These are phyloP conservation scores for Dermatophagoides farinae DNA, from an alignment of 1,140 invertebrate genomes.

Conservation along the genomic window DNA sequence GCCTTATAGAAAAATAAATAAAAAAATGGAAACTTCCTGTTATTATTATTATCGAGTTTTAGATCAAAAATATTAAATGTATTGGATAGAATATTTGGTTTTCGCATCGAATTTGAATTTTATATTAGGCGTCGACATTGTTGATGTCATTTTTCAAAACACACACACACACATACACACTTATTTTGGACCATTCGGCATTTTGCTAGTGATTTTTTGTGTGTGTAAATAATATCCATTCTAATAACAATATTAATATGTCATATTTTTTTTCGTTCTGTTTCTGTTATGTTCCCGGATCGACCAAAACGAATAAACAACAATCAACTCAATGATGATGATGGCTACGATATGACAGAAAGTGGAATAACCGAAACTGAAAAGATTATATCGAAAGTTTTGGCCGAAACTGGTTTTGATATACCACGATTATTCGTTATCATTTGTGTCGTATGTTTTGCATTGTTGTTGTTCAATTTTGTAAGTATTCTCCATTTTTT, in stretches of 20 bases:
- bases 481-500: slow-evolving; percentile 22
- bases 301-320: background rate
- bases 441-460: slow-evolving; percentile 49
- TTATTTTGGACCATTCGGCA: no score
- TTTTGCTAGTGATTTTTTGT: no score
- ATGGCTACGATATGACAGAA: slow-evolving; percentile 14
- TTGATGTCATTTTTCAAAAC: no score
- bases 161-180: no score
- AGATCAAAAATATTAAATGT: no score
- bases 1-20: no score
- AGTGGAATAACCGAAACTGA: slow-evolving; percentile 22
- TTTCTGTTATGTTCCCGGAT: background rate
- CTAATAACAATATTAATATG: slow-evolving; percentile 20
- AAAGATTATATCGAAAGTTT: slow-evolving; percentile 38
- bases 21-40: no score
- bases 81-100: no score
- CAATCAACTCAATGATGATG: background rate
- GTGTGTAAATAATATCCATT: no score
- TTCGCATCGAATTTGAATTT: no score
- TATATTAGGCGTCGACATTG: no score
- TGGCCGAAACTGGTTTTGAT: slow-evolving; percentile 35
- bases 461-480: slow-evolving; percentile 56
- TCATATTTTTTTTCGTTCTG: background rate
- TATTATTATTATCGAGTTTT: no score
- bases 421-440: slow-evolving; percentile 56